Conservation (phyloP, 2,797 vertebrate species). For the Aselliscus stoliczkanus region DNA sequence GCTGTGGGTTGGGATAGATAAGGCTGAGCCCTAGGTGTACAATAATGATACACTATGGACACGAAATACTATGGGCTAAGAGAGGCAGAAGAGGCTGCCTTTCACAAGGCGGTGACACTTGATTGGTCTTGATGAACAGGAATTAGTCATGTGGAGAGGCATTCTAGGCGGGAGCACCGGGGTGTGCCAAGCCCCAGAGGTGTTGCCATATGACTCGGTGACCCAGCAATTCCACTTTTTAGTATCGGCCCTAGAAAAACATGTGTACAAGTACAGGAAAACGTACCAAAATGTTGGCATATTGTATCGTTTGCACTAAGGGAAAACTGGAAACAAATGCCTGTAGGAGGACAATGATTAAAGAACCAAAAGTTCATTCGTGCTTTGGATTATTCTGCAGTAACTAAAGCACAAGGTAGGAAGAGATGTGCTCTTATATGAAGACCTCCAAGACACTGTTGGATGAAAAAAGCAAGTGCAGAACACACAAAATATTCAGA, state of each 20-base stretch:
- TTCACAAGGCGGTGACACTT: neutral
- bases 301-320: neutral
- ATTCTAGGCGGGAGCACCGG: neutral
- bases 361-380: neutral
- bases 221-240: neutral
- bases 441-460: neutral
- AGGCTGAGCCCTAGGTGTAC: neutral
- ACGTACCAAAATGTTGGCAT: neutral
- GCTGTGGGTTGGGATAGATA: neutral
- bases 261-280: neutral
- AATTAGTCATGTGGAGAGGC: conserved; percentile 43
- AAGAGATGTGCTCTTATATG: neutral
- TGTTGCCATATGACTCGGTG: neutral
- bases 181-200: conserved; percentile 4
- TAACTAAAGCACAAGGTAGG: neutral
- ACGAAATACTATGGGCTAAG: neutral
- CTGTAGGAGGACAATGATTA: neutral
- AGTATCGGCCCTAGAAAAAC: neutral
- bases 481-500: neutral
- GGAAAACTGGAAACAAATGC: neutral
- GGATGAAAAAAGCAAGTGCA: neutral
- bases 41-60: neutral
- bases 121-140: neutral
- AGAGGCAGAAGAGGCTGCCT: neutral
- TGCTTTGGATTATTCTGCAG: neutral